Percentiles rank a stretch among this genome's conserved stretches.
These are phyloP conservation scores for Botia almorhae DNA, from an alignment of 2,797 vertebrate species.

Conservation along the genomic window DNA sequence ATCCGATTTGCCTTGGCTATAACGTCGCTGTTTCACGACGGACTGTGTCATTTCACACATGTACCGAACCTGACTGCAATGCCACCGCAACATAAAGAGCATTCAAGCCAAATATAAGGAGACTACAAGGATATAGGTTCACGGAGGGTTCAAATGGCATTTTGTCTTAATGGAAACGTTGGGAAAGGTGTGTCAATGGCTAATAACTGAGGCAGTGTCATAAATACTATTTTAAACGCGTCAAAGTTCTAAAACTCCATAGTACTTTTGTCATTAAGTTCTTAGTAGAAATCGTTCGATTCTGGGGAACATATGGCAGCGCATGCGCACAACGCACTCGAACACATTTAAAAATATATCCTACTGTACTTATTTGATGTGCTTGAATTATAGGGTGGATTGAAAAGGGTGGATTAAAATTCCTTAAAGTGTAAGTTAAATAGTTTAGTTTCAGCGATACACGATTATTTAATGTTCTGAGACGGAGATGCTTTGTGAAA, in stretches of 20 bases:
- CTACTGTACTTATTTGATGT: constrained; percentile 8
- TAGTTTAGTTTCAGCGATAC: constrained; percentile 5
- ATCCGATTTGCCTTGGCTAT: too few relatives aligned
- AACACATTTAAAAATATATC: background rate
- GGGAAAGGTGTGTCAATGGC: background rate
- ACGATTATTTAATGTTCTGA: background rate
- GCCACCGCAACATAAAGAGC: too few relatives aligned
- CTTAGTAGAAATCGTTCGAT: background rate
- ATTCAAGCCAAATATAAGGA: too few relatives aligned
- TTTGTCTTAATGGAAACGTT: background rate
- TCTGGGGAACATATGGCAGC: constrained; percentile 42
- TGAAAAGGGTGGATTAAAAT: background rate
- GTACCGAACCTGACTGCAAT: too few relatives aligned
- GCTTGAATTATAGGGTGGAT: background rate
- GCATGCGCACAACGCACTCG: constrained; percentile 45
- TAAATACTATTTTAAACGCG: background rate
- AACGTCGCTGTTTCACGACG: too few relatives aligned
- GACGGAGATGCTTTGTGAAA: background rate
- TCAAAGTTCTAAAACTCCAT: background rate
- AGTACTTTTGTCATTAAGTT: background rate
- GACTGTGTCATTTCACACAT: too few relatives aligned
- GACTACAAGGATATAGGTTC: background rate
- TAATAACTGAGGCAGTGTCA: background rate
- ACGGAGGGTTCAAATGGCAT: background rate
- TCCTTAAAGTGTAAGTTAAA: background rate